Evolutionary conservation across 2,888 invertebrate species (phyloP).

Genomic region (Leptinotarsa tumamoca): DNA sequence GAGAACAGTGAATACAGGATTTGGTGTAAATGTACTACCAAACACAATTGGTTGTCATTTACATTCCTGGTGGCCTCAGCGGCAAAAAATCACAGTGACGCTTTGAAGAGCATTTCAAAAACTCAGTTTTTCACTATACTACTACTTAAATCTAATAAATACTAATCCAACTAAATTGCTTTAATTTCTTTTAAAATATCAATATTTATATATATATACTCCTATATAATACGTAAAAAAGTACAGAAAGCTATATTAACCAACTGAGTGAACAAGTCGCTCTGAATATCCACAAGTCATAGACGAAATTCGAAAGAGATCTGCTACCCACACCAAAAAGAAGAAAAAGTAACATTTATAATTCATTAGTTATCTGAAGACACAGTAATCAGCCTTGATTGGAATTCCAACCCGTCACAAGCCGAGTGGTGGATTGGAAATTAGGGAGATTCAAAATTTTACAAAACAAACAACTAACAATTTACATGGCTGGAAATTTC

Average conservation of each 20-base stretch:
- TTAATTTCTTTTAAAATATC: constrained; percentile 66
- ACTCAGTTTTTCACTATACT: constrained; percentile 57
- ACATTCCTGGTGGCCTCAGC: constrained; percentile 62
- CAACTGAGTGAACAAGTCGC: constrained; percentile 43
- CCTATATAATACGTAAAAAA: constrained; percentile 55
- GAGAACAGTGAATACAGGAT: constrained; percentile 65
- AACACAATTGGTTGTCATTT: constrained; percentile 56
- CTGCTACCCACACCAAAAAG: neutral
- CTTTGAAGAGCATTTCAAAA: constrained; percentile 67
- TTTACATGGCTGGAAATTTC: too few relatives aligned
- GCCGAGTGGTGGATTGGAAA: too few relatives aligned
- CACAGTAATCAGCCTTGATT: too few relatives aligned
- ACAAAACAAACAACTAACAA: too few relatives aligned
- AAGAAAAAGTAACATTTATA: neutral
- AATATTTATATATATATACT: constrained; percentile 58
- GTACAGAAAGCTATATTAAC: constrained; percentile 62
- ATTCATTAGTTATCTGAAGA: neutral
- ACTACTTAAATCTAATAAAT: constrained; percentile 51
- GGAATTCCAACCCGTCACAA: too few relatives aligned
- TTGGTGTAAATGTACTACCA: constrained; percentile 56
- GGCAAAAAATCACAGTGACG: constrained; percentile 66
- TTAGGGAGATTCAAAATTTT: too few relatives aligned
- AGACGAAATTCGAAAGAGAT: neutral
- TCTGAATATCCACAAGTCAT: constrained; percentile 13
- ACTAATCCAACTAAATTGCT: constrained; percentile 64